Evolutionary conservation across 2,888 invertebrate species (phyloP).

Genomic region (Amiota communis): DNA sequence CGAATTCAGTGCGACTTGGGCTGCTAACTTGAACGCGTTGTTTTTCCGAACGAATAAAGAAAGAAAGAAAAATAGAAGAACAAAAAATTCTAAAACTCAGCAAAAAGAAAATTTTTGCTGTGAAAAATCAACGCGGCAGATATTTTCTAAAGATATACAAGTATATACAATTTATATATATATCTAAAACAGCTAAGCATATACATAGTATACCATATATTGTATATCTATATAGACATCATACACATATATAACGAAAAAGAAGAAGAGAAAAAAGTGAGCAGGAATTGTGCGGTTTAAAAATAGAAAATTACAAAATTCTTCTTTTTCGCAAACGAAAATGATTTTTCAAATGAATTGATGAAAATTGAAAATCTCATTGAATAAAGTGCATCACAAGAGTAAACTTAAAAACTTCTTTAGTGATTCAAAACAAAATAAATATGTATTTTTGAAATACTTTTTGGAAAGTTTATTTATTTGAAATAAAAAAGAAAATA

Average conservation of each 20-base stretch:
- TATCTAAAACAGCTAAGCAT: background rate
- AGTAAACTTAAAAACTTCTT: no score
- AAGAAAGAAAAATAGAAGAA: constrained; percentile 56
- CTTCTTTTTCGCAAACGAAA: constrained; percentile 46
- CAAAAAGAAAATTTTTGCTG: constrained; percentile 14
- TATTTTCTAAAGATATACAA: constrained; percentile 36
- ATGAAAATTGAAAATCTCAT: constrained; percentile 34
- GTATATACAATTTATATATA: constrained; percentile 34
- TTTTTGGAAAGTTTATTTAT: no score
- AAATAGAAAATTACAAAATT: constrained; percentile 66
- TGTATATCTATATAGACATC: constrained; percentile 51
- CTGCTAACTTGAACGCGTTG: constrained; percentile 74
- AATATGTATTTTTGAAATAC: no score
- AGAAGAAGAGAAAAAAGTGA: constrained; percentile 55
- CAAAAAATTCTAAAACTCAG: constrained; percentile 30
- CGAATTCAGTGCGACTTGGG: constrained; percentile 74
- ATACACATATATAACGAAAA: constrained; percentile 31
- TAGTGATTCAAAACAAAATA: no score
- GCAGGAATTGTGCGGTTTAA: constrained; percentile 62
- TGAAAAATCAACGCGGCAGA: constrained; percentile 15
- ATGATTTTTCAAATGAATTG: constrained; percentile 31
- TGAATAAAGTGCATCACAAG: constrained; percentile 1
- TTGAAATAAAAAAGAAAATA: background rate
- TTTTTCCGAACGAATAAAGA: constrained; percentile 55
- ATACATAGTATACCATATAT: constrained; percentile 36